These are phyloP conservation scores for Clarias laeviceps DNA, from an alignment of 2,797 vertebrate genomes.

Conservation along the genomic window DNA sequence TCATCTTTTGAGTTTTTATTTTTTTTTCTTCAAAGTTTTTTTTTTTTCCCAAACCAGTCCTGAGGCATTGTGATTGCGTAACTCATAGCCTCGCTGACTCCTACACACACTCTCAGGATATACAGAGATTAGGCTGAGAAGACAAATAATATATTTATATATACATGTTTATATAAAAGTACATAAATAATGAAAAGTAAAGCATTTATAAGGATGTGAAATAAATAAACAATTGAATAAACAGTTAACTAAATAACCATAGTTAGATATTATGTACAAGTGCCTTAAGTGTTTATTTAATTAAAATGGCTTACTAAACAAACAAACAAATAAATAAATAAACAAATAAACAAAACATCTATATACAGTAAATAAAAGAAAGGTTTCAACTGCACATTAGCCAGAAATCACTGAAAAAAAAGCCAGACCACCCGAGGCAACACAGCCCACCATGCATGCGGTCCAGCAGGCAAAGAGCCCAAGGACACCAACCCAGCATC, in stretches of 20 bases:
- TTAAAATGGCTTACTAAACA: not conserved
- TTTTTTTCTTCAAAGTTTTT: not conserved
- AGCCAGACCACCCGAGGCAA: too few species aligned
- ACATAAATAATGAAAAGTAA: not conserved
- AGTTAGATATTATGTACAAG: not conserved
- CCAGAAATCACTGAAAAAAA: too few species aligned
- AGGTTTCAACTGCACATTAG: too few species aligned
- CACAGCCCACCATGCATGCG: too few species aligned
- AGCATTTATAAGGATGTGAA: not conserved
- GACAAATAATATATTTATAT: not conserved
- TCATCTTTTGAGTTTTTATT: not conserved
- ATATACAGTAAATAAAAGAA: too few species aligned
- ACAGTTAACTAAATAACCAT: not conserved
- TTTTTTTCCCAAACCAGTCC: not conserved
- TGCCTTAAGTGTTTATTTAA: not conserved
- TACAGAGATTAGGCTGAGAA: not conserved
- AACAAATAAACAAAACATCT: too few species aligned
- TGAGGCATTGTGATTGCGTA: slow-evolving; percentile 26
- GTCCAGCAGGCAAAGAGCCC: too few species aligned
- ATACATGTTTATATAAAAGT: not conserved
- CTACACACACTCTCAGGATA: slow-evolving; percentile 38
- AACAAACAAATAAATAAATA: not conserved
- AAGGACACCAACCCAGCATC: too few species aligned
- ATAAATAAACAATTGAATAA: not conserved
- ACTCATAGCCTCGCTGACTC: slow-evolving; percentile 16